Conservation (phyloP, 2,113 vertebrate species). For the Nibea coibor region DNA sequence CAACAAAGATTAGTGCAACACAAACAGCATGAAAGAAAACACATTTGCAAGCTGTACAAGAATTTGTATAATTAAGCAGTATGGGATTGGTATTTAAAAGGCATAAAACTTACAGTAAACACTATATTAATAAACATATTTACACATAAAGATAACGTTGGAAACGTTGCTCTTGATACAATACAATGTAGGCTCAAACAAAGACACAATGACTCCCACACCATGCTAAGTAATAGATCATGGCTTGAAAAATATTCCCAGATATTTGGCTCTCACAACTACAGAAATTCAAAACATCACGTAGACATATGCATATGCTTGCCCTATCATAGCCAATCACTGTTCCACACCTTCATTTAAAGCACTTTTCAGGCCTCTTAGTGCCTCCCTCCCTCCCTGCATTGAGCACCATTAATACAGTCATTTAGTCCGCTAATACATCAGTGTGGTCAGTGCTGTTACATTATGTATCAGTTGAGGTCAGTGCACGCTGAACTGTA, state of each 20-base stretch:
- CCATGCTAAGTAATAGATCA: not conserved
- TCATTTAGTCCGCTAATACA: conserved; percentile 77
- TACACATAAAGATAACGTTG: not conserved
- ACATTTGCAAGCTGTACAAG: not conserved
- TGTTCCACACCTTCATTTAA: conserved; percentile 70
- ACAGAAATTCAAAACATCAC: not conserved
- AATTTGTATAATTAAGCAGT: not conserved
- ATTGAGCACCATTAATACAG: conserved; percentile 70
- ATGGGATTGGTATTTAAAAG: not conserved
- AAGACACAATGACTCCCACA: not conserved
- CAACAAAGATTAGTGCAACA: not conserved
- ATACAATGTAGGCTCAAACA: not conserved
- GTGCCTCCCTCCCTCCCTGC: conserved; percentile 49
- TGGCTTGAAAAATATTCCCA: conserved; percentile 5
- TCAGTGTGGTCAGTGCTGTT: conserved; percentile 71
- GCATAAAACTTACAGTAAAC: not conserved
- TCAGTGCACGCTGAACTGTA: conserved; percentile 76
- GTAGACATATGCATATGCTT: not conserved
- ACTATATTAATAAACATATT: not conserved
- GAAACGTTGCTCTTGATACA: not conserved
- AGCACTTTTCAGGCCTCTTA: conserved; percentile 72
- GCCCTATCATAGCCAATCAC: conserved; percentile 46
- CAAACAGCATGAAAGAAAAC: not conserved
- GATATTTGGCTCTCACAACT: not conserved
- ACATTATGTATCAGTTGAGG: conserved; percentile 76